Percentiles rank a stretch among this genome's conserved stretches.
phyloP scores from a whole-genome alignment of 2,888 invertebrate genomes.

The Podabrus alpinus region DNA sequence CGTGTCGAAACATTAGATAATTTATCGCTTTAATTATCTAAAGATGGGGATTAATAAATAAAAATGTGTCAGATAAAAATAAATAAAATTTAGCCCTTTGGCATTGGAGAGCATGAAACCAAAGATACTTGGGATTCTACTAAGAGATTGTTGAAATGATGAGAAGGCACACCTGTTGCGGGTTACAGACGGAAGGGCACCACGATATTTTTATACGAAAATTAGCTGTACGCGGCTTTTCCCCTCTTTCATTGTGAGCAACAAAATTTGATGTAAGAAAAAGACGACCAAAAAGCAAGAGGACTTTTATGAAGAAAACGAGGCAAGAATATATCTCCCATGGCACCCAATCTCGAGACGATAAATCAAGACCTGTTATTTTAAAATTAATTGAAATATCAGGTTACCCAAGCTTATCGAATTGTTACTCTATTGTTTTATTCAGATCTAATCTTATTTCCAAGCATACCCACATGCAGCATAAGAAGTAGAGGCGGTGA shows the following conservation, averaged over 20 bases:
- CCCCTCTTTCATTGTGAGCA: constrained; percentile 13
- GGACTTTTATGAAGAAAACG: constrained; percentile 16
- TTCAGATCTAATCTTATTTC: constrained; percentile 37
- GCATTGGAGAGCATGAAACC: constrained; percentile 34
- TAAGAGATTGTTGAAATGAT: constrained; percentile 1
- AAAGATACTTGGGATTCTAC: constrained; percentile 24
- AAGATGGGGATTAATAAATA: constrained; percentile 26
- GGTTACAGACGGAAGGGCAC: constrained; percentile 41
- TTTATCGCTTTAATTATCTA: constrained; percentile 34
- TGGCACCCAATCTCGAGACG: constrained; percentile 45
- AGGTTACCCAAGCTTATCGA: constrained; percentile 49
- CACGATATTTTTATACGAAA: constrained; percentile 36
- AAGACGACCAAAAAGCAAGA: constrained; percentile 13
- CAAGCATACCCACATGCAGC: constrained; percentile 29
- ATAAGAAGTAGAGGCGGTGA: constrained; percentile 6
- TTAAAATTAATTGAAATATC: constrained; percentile 55
- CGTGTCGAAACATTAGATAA: constrained; percentile 32
- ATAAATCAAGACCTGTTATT: constrained; percentile 52
- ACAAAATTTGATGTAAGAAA: constrained; percentile 13
- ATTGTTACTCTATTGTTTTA: constrained; percentile 46
- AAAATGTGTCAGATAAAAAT: constrained; percentile 28
- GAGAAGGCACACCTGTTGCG: constrained; percentile 27
- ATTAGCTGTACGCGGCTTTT: constrained; percentile 17
- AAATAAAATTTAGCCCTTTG: constrained; percentile 31
- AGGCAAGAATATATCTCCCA: constrained; percentile 56